Evolutionary conservation across 1,140 invertebrate genomes (phyloP).

Genomic region (Calosoma granatense): DNA sequence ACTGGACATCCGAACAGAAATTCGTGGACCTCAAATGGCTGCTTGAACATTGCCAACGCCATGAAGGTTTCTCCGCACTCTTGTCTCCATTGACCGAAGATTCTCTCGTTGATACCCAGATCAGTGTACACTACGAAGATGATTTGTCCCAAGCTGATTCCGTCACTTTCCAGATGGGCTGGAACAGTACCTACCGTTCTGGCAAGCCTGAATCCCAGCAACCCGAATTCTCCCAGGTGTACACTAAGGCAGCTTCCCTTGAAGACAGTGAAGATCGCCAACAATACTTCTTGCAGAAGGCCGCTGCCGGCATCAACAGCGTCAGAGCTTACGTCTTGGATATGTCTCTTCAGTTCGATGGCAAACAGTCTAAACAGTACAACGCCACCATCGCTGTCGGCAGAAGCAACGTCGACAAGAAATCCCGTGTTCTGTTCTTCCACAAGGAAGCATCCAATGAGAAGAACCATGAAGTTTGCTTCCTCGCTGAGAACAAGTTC

Average conservation of each 20-base stretch:
- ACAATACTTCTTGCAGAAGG: constrained; percentile 39
- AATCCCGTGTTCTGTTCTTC: constrained; percentile 36
- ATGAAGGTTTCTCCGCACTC: constrained; percentile 24
- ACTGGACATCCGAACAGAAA: constrained; percentile 37
- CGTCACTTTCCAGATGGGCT: not conserved
- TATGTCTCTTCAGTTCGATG: constrained; percentile 38
- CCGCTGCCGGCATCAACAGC: constrained; percentile 38
- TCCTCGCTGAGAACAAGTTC: constrained; percentile 30
- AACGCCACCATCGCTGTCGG: constrained; percentile 38
- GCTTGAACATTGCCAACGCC: constrained; percentile 17
- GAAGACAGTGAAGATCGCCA: constrained; percentile 30
- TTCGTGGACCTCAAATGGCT: constrained; percentile 26
- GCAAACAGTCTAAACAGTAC: constrained; percentile 36
- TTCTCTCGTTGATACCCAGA: constrained; percentile 17
- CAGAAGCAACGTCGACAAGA: constrained; percentile 41
- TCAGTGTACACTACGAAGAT: not conserved
- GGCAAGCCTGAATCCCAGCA: not conserved
- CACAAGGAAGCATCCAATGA: constrained; percentile 29
- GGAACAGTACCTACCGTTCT: not conserved
- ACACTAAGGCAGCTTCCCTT: not conserved
- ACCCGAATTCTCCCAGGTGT: not conserved
- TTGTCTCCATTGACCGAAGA: constrained; percentile 17
- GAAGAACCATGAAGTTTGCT: constrained; percentile 30
- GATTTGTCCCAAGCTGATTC: not conserved
- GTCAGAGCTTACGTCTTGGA: constrained; percentile 38